Evolutionary conservation across 2,888 invertebrate species (phyloP), one percentile per base, ranked within the genome.

Genomic region (Phengaris arion): DNA sequence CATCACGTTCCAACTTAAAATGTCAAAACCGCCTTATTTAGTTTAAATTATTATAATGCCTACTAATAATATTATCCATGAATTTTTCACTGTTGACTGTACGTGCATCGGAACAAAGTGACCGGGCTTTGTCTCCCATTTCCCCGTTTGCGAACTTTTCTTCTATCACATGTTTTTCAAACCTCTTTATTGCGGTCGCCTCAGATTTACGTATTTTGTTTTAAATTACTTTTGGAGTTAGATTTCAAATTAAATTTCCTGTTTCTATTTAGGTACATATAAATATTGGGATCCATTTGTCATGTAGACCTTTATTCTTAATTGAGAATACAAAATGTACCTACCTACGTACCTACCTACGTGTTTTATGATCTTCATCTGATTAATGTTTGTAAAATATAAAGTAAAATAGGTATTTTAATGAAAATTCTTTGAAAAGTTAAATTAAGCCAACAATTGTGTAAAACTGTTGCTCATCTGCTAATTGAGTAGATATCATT

Each of bases 81-180:
- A 68, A 45, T 2, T 9, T 48, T 7, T n/a, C 2, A 13, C 8
- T 15, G 69, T 9, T 12, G 69, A 46, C 69, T 54, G 54, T 72
- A 54, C 72, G 9, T 10, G 22, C 15, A 51, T 51, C 51, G 69
- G 48, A 70, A 51, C 51, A 13, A 13, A 48, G 52, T 72, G 72
- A 54, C 72, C 72, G 54, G 52, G 22, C 72, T 69, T 69, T 72
- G 72, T 72, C 72, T 72, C 72, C 69, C 70, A 70, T 70, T 70
- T 70, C 22, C 70, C 70, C 64, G 64, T 64, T 64, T 64, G 70
- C 6, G 15, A 70, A 70, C 70, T 70, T 70, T 70, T 70, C 70
- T 70, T 51, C 51, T 70, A 51, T 51, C 70, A 51, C 70, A 69
- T 46, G 48, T 72, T 72, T 72, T 52, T 69, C 69, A 72, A 45